Evolutionary conservation across 2,797 vertebrate genomes (phyloP), one percentile per base, ranked within the genome.

Genomic region (Glyptemys insculpta): DNA sequence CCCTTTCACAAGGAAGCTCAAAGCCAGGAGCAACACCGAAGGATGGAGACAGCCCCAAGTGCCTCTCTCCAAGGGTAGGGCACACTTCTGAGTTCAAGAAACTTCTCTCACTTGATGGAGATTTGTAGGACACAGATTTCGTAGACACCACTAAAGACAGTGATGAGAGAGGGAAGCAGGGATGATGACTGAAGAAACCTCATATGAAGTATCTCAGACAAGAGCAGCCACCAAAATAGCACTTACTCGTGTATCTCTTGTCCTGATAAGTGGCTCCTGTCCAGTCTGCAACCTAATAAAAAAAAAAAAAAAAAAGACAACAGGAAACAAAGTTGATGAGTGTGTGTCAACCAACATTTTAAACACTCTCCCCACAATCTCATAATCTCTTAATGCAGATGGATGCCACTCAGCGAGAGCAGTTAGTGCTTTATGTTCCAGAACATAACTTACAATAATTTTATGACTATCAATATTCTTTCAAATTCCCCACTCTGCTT

Each of bases 181-280:
- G 79, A 89, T 0, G 31, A 86, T 3, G 3, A 74, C 50, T 7
- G 5, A 81, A 88, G 15, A 49, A 83, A 53, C 15, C 90, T 0
- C 44, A 44, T 8, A 76, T 5, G 4, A 86, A 90, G 44, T 1
- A 83, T 88, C 50, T 2, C 37, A 74, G 23, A 54, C 5, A 50
- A 50, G 3, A 79, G 14, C 23, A 84, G 91, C 6, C 37, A 72
- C n/a, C 16, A 25, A 6, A 41, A 56, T 15, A 65, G 54, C 57
- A 98, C 99, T 97, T 98, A 99, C 99, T 99, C 76, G 99, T 99
- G 92, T 99, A 99, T 98, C 99, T 98, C 98, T 99, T 99, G 98
- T 99, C 99, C 95, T 99, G 99, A 90, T 99, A 99, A 0, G 99
- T 99, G 25, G 99, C 99, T 94, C 99, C 99, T 1, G 99, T 99